Evolutionary conservation across 2,888 invertebrate genomes (phyloP), one percentile per base, ranked within the genome.

Genomic region (Caenorhabditis sp.): DNA sequence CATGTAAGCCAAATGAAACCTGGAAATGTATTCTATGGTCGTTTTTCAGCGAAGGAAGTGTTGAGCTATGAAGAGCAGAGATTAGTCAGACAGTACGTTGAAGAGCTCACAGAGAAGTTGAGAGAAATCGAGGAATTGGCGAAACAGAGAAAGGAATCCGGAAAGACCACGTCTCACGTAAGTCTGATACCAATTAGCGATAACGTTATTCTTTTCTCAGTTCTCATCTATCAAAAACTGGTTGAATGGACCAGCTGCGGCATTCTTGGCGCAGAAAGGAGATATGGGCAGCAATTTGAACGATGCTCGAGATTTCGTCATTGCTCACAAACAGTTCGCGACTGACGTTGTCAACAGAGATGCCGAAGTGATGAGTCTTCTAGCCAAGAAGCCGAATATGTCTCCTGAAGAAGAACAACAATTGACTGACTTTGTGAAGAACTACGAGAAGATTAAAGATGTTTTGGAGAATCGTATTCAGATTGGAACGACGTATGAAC

Each of bases 401-500:
- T 78, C 80, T 24, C 55, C 81, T 2, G 83, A 84, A 13, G 85
- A 85, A 13, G 67, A 82, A 56, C 65, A 80, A 55, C 64, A 74
- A 22, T 28, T 86, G 22, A 51, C 47, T 24, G 74, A 84, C n/a
- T 82, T 86, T 40, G 82, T 82, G 37, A 83, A 80, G 50, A 79
- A 79, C 13, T 89, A 89, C 61, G 88, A 88, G 67, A 84, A 68
- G 18, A 47, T 89, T 22, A 90, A 89, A 47, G 85, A 86, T 18
- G 74, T 82, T 37, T 53, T 89, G 15, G 90, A 90, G 55, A 81
- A 80, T 44, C 84, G 90, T 20, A 83, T 90, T 40, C 83, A 88
- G 55, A 76, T 90, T n/a, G 90, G 88, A 47, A 77, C 78, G 9
- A 86, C 86, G 26, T 90, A 89, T 74, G 87, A 90, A 72, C 89